These are phyloP conservation scores for Aricia artaxerxes DNA, from an alignment of 2,888 invertebrate species.

Conservation along the genomic window DNA sequence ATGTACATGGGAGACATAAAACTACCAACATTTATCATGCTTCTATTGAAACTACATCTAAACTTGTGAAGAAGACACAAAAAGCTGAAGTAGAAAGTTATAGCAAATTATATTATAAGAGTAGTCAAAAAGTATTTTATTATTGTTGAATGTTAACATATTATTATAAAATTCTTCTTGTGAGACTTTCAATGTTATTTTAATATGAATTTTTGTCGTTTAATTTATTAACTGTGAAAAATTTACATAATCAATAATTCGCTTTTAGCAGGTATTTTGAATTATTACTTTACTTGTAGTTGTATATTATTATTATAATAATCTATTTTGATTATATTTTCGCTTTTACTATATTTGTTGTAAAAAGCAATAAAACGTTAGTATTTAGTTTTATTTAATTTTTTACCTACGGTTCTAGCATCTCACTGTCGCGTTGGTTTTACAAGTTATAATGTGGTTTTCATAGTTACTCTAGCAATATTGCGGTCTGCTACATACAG, in stretches of 20 bases:
- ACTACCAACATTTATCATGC: slow-evolving; percentile 18
- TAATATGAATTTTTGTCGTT: no score
- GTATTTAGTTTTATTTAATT: not conserved
- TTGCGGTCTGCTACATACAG: not conserved
- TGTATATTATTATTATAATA: not conserved
- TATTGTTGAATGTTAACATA: not conserved
- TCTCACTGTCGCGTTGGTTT: not conserved
- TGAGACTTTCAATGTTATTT: no score
- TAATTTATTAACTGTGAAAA: no score
- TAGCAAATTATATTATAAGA: not conserved
- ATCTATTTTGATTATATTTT: no score
- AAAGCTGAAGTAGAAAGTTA: slow-evolving; percentile 2
- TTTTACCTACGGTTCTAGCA: not conserved
- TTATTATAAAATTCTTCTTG: not conserved
- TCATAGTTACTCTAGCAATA: not conserved
- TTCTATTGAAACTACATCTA: not conserved
- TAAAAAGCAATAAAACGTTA: not conserved
- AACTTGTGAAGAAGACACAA: slow-evolving; percentile 14
- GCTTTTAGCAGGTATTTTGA: no score
- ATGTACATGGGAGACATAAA: slow-evolving; percentile 10
- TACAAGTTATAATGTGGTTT: not conserved
- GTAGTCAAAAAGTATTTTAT: slow-evolving; percentile 13
- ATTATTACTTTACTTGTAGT: not conserved
- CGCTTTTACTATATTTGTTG: not conserved
- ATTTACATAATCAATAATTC: no score